Evolutionary conservation across 2,888 invertebrate genomes (phyloP), one percentile per base, ranked within the genome.

Genomic region (Ptilodon capucinus): DNA sequence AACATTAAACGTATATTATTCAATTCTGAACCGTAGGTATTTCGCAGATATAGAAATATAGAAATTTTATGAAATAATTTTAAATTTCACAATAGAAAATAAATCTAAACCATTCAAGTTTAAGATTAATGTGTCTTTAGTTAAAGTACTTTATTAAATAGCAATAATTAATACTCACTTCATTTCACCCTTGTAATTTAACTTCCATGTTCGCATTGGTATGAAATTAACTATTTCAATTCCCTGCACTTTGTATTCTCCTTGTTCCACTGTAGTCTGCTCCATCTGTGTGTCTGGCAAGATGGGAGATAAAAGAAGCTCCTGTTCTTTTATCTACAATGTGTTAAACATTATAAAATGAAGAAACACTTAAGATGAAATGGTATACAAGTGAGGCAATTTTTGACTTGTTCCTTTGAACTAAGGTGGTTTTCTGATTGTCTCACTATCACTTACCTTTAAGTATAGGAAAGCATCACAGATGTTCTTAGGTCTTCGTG

Each of bases 191-290:
- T 88, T 85, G 70, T 93, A 96, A 16, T 74, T 68, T 2, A 96
- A 70, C 50, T 85, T 92, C 95, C 95, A 96, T 51, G 91, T 90
- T 51, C 93, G 92, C 95, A 95, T 95, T 4, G 95, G 94, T 61
- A 92, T 92, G 9, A 94, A 76, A 18, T 92, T 92, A n/a, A 76
- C 79, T 9, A 95, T 81, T 30, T 80, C 79, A 13, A 95, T 88
- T 0, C 95, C 95, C 59, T 93, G 92, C 2, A 93, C 93, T 40
- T 90, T 91, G 69, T 91, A 93, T n/a, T 79, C 73, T 0, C 88
- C 87, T 16, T 87, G 78, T 44, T 92, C 90, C 4, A 83, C 76
- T 1, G 71, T 68, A 1, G 74, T 79, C 69, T 93, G 92, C 55
- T 91, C 84, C 5, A 93, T 74, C 25, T 84, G 71, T 0, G 94